Evolutionary conservation across 2,888 invertebrate genomes (phyloP), one percentile per base, ranked within the genome.

Genomic region (Callinectes sapidus): DNA sequence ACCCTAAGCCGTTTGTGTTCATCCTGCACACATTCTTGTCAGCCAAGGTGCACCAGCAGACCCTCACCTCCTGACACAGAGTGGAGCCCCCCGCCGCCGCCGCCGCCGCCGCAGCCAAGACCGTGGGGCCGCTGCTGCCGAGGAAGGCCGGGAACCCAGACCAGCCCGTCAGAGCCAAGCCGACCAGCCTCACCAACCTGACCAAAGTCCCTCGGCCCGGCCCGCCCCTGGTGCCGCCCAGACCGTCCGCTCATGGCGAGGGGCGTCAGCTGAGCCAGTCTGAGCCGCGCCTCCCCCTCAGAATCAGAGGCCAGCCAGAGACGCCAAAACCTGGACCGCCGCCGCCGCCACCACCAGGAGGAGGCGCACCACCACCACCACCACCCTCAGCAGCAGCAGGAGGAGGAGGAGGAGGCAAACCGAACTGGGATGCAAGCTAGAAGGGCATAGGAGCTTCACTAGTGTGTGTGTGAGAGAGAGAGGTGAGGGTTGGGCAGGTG

Each of bases 1-100:
- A 99, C 96, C 99, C 99, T 10, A 99, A 99, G 96, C 99, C 99
- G 54, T 97, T 99, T 88, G 99, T 99, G 94, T 99, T 99, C 96
- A 99, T 99, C 94, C 97, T 99, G 91, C 99, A 99, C 97, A 99
- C 99, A 95, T 98, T 99, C 96, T 97, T 99, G 94, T 99, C 99
- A 71, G 99, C 99, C 95, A 99, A 99, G 96, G 98, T 99, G 94
- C 98, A 99, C 96, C 97, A 99, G 95, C 97, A 99, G 66, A 81
- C 88, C 55, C 86, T 93, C 54, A 81, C 92, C 32, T 93, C 92
- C 71, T 93, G 92, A 93, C 92, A 91, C 48, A 91, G 88, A 77
- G 91, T 71, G 23, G 92, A 92, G 42, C 92, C 87, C 32, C 54
- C 90, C 55, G 39, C n/a, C n/a, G n/a, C n/a, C n/a, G n/a, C n/a